Conservation (phyloP, 2,113 vertebrate species). For the Strigops habroptila region DNA sequence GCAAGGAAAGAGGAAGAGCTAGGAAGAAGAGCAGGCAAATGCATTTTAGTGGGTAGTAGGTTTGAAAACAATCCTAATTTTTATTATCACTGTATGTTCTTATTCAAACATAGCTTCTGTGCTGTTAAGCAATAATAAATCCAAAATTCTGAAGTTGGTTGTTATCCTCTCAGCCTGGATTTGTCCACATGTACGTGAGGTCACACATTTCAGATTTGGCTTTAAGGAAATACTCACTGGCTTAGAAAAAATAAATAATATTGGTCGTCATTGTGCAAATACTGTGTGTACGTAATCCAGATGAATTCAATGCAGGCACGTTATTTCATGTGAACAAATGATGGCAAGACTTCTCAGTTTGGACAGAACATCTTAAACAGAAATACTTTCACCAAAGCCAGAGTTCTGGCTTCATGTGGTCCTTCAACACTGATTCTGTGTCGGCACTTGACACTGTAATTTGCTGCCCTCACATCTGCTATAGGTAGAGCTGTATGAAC, state of each 20-base stretch:
- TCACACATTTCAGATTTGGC: background rate
- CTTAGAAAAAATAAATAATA: background rate
- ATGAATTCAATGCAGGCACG: accelerated
- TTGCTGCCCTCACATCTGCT: background rate
- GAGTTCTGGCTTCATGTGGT: background rate
- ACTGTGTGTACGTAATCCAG: background rate
- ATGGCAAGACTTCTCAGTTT: background rate
- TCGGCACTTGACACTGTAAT: background rate
- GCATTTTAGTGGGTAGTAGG: background rate
- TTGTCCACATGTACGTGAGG: background rate
- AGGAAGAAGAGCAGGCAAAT: background rate
- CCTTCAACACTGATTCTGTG: background rate
- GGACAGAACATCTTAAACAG: background rate
- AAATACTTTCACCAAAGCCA: background rate
- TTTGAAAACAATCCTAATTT: background rate
- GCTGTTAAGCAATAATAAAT: background rate
- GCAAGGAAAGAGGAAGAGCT: background rate
- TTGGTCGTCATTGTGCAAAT: background rate
- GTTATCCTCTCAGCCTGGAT: background rate
- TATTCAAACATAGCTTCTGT: background rate
- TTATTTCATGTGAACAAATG: background rate
- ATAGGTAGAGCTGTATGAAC: background rate
- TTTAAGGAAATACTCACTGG: background rate
- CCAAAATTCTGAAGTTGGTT: background rate
- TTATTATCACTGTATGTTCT: background rate